Percentiles rank a stretch among this genome's conserved stretches.
These are phyloP conservation scores for Drosophila erecta DNA, from an alignment of 1,140 invertebrate species.

Conservation along the genomic window DNA sequence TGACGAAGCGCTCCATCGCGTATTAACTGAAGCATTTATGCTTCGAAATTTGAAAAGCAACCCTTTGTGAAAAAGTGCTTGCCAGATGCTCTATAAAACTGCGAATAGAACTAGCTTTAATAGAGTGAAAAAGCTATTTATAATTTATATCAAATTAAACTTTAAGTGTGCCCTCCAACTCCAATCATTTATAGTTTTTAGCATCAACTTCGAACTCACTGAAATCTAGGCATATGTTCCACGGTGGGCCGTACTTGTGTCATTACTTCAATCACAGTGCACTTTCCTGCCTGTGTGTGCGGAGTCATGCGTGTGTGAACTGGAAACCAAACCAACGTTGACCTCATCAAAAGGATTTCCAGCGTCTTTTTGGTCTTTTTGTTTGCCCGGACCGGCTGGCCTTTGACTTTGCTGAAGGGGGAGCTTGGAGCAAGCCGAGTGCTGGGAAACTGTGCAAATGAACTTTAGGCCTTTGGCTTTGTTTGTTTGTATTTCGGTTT, in stretches of 20 bases:
- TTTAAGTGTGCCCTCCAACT: no score
- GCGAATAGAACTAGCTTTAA: no score
- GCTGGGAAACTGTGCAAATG: slow-evolving; percentile 76
- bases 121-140: no score
- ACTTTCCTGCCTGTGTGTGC: not conserved
- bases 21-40: no score
- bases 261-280: slow-evolving; percentile 10
- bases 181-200: no score
- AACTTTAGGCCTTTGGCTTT: slow-evolving; percentile 81
- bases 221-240: not conserved
- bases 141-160: no score
- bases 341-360: slow-evolving; percentile 82
- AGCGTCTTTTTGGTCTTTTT: slow-evolving; percentile 83
- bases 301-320: slow-evolving; percentile 18
- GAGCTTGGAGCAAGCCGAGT: slow-evolving; percentile 21
- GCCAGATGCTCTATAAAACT: no score
- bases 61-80: no score
- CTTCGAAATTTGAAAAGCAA: no score
- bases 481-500: slow-evolving; percentile 81
- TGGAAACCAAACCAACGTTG: slow-evolving; percentile 73
- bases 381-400: slow-evolving; percentile 67
- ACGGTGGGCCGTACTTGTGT: not conserved
- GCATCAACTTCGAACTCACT: no score
- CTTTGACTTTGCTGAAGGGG: slow-evolving; percentile 70
- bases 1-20: no score